These are phyloP conservation scores for Hydrozoanthus tunicans DNA, from an alignment of 64 coral and sea anemone genomes.

Conservation along the genomic window DNA sequence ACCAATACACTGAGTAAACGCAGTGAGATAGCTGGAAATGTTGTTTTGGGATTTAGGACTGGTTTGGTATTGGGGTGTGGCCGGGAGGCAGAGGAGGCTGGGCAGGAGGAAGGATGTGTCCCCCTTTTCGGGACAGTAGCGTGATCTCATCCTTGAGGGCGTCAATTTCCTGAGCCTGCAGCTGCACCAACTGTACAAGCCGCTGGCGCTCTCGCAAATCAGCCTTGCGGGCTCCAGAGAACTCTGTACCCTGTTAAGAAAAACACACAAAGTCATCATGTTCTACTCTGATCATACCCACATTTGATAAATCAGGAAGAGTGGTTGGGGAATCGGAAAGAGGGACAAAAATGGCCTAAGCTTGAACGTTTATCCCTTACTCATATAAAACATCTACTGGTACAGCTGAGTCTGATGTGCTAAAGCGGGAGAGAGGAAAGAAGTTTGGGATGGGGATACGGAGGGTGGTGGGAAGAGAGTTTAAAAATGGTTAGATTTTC, in stretches of 20 bases:
- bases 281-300: neutral
- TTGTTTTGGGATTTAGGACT: constrained; percentile 16
- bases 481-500: neutral
- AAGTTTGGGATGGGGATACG: neutral
- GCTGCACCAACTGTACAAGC: constrained; percentile 92
- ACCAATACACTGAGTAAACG: too few relatives aligned
- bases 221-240: constrained; percentile 88
- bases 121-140: constrained; percentile 89
- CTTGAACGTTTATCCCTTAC: too few relatives aligned
- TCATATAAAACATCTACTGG: too few relatives aligned
- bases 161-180: constrained; percentile 98
- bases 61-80: constrained; percentile 97
- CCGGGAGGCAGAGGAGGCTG: constrained; percentile 95
- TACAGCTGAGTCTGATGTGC: too few relatives aligned
- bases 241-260: constrained; percentile 81
- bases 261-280: neutral
- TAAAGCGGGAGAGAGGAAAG: neutral
- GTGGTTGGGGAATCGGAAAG: too few relatives aligned
- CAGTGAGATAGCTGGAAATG: too few relatives aligned
- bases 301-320: neutral
- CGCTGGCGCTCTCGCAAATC: constrained; percentile 93
- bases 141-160: constrained; percentile 98
- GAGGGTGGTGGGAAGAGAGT: neutral
- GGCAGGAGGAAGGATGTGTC: constrained; percentile 92
- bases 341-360: too few relatives aligned